phyloP scores from a whole-genome alignment of 2,113 vertebrate genomes.

The Cololabis saira region DNA sequence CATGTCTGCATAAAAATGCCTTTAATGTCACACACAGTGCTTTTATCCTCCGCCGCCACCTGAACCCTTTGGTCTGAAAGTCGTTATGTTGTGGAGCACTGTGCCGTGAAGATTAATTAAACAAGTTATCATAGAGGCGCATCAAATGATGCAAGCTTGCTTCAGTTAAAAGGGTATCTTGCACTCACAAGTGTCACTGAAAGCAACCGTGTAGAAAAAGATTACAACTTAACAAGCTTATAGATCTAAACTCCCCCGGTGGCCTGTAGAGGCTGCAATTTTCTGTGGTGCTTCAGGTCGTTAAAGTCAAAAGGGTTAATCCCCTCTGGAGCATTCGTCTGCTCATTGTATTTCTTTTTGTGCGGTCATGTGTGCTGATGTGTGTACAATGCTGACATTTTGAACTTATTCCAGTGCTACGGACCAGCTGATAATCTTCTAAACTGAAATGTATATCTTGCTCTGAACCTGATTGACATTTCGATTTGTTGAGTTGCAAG shows the following conservation, averaged over 20 bases:
- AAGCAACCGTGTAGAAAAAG: constrained; percentile 1
- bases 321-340: constrained; percentile 17
- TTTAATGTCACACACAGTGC: neutral
- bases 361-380: too few relatives aligned
- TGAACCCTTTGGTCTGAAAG: neutral
- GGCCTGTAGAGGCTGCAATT: constrained; percentile 20
- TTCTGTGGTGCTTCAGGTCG: constrained; percentile 25
- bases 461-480: neutral
- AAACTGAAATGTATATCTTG: neutral
- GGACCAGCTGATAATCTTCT: neutral
- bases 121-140: neutral
- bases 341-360: neutral
- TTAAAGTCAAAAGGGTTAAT: constrained; percentile 45
- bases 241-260: constrained; percentile 3
- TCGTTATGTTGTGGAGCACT: neutral
- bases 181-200: neutral
- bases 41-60: neutral
- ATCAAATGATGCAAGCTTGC: neutral
- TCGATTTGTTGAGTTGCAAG: neutral
- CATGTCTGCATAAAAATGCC: neutral
- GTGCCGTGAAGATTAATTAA: neutral
- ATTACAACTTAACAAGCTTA: constrained; percentile 29
- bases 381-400: neutral
- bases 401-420: neutral
- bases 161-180: constrained; percentile 6